Evolutionary conservation across 2,113 vertebrate species (phyloP), one percentile per base, ranked within the genome.

Genomic region (Eulacestoma nigropectus): DNA sequence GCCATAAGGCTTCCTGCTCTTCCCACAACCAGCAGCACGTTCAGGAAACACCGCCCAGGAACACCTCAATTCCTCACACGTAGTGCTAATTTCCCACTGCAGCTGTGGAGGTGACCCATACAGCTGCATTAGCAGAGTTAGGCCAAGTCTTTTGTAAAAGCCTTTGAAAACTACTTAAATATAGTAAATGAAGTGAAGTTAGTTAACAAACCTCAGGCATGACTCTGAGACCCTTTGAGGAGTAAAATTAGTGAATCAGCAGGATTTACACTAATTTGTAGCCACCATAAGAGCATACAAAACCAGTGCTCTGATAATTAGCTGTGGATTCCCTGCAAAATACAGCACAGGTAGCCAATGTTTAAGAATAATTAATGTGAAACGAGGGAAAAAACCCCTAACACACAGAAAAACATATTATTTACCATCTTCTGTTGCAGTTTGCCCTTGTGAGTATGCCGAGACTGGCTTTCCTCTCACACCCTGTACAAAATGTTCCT

Each of bases 81-180:
- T 1, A 72, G 18, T 14, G 21, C 6, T 64, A 17, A 47, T 62
- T 84, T 90, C 27, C 21, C 37, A n/a, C 26, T 2, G 4, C 52
- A 44, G 7, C 26, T 59, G 16, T 39, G 18, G 60, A 82, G 29
- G 25, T 60, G 33, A 84, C 25, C 33, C 33, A 67, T 16, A 63
- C 39, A 91, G 49, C 13, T 84, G 16, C 42, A 70, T 84, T 69
- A 92, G 13, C 17, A 74, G 44, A 65, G 53, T 42, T 32, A 49
- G 30, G 35, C 35, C 47, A 67, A 90, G 6, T 39, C 25, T 67
- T 87, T 60, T 80, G 23, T 32, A 80, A 74, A 91, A 87, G 6
- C 5, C 16, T 75, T 68, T 87, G 78, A 62, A 96, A 86, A 44
- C 9, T 59, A 81, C 32, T 85, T 68, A 77, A 87, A 80, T 74